Evolutionary conservation across 2,888 invertebrate species (phyloP).

Genomic region (Agrotis segetum): DNA sequence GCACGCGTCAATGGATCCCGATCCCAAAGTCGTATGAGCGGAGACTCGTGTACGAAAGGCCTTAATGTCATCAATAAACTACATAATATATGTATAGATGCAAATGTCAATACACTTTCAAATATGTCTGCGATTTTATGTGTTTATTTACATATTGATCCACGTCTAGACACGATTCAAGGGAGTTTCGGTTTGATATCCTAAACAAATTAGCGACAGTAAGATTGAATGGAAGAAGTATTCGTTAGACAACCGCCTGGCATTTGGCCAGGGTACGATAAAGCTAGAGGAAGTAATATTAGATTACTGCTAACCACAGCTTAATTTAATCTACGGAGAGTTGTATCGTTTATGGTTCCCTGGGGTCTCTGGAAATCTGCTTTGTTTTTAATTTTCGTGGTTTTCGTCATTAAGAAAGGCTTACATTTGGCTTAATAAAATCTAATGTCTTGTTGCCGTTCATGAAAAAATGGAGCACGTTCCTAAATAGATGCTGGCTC

Average conservation of each 20-base stretch:
- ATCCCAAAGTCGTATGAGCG: too few species aligned
- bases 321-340: constrained; percentile 39
- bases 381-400: neutral
- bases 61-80: constrained; percentile 11
- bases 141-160: constrained; percentile 59
- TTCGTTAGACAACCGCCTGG: constrained; percentile 53
- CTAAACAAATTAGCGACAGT: constrained; percentile 51
- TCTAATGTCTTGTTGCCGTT: neutral
- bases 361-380: neutral
- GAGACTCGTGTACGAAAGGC: too few species aligned
- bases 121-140: constrained; percentile 52
- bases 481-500: neutral
- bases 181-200: constrained; percentile 49
- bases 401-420: neutral
- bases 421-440: neutral
- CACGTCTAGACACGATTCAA: constrained; percentile 55
- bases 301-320: constrained; percentile 35
- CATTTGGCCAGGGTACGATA: constrained; percentile 39
- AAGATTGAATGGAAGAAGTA: constrained; percentile 50
- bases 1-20: too few species aligned
- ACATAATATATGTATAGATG: constrained; percentile 1
- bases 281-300: constrained; percentile 47
- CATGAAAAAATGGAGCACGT: neutral
- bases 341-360: constrained; percentile 3
- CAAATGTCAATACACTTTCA: constrained; percentile 60